Percentiles rank a stretch among this genome's conserved stretches.
phyloP scores from a whole-genome alignment of 2,113 vertebrate genomes.

The Ploceus nigricollis region DNA sequence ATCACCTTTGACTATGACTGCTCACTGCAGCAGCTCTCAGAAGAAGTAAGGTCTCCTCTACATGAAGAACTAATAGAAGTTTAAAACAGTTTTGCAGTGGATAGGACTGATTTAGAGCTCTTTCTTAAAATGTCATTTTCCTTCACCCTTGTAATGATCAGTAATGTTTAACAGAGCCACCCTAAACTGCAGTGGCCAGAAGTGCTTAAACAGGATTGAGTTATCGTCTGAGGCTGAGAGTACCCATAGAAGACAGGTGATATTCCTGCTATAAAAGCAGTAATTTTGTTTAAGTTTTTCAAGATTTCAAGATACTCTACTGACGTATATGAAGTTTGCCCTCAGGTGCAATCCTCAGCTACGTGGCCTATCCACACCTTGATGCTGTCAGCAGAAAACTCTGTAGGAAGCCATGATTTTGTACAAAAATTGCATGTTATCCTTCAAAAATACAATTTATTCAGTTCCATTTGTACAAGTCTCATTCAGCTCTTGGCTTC shows the following conservation, averaged over 20 bases:
- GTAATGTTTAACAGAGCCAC: neutral
- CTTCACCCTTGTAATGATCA: neutral
- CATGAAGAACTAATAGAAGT: neutral
- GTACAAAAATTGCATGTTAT: neutral
- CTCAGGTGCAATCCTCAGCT: neutral
- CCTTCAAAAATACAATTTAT: neutral
- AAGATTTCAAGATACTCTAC: neutral
- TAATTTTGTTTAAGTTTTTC: neutral
- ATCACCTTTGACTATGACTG: neutral
- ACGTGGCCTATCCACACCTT: accelerated
- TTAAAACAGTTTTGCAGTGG: neutral
- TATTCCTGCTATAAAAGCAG: neutral
- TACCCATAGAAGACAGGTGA: neutral
- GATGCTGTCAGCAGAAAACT: neutral
- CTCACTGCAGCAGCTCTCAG: neutral
- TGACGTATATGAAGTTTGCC: neutral
- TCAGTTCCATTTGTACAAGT: neutral
- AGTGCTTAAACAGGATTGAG: neutral
- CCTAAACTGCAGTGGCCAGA: neutral
- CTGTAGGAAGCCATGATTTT: neutral
- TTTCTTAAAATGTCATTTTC: neutral
- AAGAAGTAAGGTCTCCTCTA: neutral
- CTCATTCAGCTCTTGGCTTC: neutral
- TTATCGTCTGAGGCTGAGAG: neutral
- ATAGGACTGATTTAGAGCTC: neutral